These are phyloP conservation scores for Drosophila tristis DNA, from an alignment of 1,140 invertebrate genomes.

Conservation along the genomic window DNA sequence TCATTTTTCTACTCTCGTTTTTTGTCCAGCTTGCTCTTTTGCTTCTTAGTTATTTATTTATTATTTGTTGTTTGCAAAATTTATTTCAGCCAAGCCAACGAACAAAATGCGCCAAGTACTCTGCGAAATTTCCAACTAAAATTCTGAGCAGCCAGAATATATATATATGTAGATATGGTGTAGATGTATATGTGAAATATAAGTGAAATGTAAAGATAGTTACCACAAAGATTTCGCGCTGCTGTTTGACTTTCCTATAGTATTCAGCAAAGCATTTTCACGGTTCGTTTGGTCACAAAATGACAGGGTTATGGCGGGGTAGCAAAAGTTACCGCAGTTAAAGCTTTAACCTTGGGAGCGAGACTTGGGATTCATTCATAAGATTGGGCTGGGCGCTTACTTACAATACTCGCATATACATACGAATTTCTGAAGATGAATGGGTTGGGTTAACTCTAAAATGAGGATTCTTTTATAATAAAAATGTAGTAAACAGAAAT, in stretches of 20 bases:
- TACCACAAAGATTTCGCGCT: conserved; percentile 19
- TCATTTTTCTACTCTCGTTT: conserved; percentile 34
- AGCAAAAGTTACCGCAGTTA: conserved; percentile 3
- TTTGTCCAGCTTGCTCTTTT: conserved; percentile 36
- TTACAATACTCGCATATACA: too few relatives aligned
- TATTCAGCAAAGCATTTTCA: conserved; percentile 27
- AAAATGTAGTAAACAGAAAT: too few relatives aligned
- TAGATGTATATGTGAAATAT: conserved; percentile 1
- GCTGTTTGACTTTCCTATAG: conserved; percentile 14
- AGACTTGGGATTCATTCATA: neutral
- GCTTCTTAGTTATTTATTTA: conserved; percentile 68
- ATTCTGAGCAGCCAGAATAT: conserved; percentile 8
- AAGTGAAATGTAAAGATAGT: conserved; percentile 33
- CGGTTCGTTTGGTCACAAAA: conserved; percentile 30
- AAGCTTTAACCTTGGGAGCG: neutral
- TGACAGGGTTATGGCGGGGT: conserved; percentile 2
- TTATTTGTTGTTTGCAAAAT: conserved; percentile 68
- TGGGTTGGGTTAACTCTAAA: too few relatives aligned
- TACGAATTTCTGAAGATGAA: too few relatives aligned
- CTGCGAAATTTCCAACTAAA: conserved; percentile 48
- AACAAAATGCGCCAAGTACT: conserved; percentile 34
- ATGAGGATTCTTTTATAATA: too few relatives aligned
- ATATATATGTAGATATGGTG: neutral
- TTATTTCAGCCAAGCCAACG: conserved; percentile 56
- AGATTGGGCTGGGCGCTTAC: neutral